phyloP scores from a whole-genome alignment of 1,140 invertebrate species.

The Frieseomelitta varia region DNA sequence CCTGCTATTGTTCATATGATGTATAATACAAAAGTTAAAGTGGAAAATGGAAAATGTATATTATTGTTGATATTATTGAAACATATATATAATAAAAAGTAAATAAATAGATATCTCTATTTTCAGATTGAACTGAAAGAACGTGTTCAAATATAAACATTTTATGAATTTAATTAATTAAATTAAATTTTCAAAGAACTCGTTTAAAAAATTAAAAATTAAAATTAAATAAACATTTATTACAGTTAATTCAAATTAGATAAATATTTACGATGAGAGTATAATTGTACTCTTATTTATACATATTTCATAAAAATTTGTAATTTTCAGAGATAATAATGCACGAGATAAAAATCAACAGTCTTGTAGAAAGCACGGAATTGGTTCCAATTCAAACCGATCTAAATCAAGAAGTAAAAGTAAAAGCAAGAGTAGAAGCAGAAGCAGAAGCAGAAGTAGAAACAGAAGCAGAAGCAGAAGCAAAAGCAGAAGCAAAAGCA shows the following conservation, averaged over 20 bases:
- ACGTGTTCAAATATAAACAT: too few relatives aligned
- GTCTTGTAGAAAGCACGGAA: slow-evolving; percentile 55
- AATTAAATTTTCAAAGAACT: too few relatives aligned
- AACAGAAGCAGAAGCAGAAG: slow-evolving; percentile 65
- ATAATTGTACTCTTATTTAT: background rate
- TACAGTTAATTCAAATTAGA: background rate
- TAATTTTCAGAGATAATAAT: slow-evolving; percentile 53
- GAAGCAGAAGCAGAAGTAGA: slow-evolving; percentile 68
- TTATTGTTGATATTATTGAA: too few relatives aligned
- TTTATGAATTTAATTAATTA: too few relatives aligned
- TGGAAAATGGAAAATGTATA: background rate
- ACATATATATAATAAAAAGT: too few relatives aligned
- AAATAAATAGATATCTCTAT: too few relatives aligned
- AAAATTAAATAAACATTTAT: too few relatives aligned
- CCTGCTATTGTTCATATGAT: background rate
- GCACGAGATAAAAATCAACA: slow-evolving; percentile 46
- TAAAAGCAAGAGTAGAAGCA: slow-evolving; percentile 70
- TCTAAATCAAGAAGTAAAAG: slow-evolving; percentile 82
- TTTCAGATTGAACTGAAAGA: too few relatives aligned
- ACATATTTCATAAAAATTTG: background rate
- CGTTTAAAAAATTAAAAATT: too few relatives aligned
- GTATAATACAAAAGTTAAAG: too few relatives aligned
- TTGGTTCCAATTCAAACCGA: slow-evolving; percentile 58
- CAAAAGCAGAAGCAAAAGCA: slow-evolving; percentile 82
- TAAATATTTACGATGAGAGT: background rate